Evolutionary conservation across 2,888 invertebrate genomes (phyloP).

Genomic region (Diplolepis rosae): DNA sequence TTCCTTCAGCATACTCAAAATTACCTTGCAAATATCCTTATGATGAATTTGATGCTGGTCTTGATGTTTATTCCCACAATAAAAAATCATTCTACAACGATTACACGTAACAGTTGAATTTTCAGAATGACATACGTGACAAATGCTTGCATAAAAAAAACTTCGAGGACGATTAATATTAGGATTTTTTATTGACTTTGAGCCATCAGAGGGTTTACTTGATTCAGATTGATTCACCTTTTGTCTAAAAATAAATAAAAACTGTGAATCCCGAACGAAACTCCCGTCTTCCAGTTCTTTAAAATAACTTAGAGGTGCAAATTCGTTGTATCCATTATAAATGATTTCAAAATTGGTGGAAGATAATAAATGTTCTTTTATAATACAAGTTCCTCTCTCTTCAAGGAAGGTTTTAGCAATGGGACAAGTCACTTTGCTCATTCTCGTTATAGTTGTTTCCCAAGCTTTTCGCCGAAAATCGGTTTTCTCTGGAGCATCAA

Average conservation of each 20-base stretch:
- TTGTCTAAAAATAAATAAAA: not conserved
- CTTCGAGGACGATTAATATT: not conserved
- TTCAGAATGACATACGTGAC: not conserved
- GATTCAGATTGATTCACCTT: not conserved
- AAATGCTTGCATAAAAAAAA: not conserved
- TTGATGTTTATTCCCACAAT: not conserved
- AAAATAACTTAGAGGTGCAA: not conserved
- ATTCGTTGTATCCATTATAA: not conserved
- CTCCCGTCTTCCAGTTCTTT: not conserved
- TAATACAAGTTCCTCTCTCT: not conserved
- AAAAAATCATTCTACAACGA: not conserved
- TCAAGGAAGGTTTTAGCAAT: not conserved
- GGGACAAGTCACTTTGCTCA: not conserved
- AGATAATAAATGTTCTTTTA: not conserved
- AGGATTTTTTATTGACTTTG: not conserved
- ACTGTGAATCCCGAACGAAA: not conserved
- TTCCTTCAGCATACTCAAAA: not conserved
- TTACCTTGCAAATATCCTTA: not conserved
- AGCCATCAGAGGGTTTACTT: not conserved
- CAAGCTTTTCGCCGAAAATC: not conserved
- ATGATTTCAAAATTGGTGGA: not conserved
- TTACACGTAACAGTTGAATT: not conserved
- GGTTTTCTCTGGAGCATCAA: not conserved
- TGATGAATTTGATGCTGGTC: not conserved
- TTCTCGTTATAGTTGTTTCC: not conserved